Percentiles rank a stretch among this genome's conserved stretches.
Evolutionary conservation across 2,888 invertebrate species (phyloP).

Genomic region (Nomada goodeniana): DNA sequence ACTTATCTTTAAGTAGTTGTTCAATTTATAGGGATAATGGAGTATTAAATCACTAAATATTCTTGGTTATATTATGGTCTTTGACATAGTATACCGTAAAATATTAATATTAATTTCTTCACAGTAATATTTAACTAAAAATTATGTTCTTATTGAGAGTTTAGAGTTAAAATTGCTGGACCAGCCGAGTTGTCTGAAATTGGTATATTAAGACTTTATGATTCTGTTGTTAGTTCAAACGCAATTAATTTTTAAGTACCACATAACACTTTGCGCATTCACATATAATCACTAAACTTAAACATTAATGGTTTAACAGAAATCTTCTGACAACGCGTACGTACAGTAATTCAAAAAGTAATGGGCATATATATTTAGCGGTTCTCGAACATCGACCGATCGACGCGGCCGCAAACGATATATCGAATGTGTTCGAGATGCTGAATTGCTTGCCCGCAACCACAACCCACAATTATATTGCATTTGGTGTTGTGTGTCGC

Average conservation of each 20-base stretch:
- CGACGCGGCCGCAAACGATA: neutral
- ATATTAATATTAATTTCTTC: neutral
- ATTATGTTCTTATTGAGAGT: too few species aligned
- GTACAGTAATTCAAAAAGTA: neutral
- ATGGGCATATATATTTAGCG: too few species aligned
- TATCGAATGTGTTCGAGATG: slow-evolving; percentile 33
- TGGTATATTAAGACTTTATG: neutral
- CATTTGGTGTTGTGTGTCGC: slow-evolving; percentile 8
- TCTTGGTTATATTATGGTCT: neutral
- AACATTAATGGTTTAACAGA: slow-evolving; percentile 9
- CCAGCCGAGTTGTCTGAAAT: too few species aligned
- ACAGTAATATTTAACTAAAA: neutral
- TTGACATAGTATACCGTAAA: neutral
- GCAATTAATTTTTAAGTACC: neutral
- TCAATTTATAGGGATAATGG: neutral
- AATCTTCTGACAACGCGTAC: neutral
- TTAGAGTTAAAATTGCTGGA: too few species aligned
- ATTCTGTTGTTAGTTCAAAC: neutral
- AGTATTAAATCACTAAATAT: neutral
- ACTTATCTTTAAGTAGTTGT: too few species aligned
- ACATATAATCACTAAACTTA: neutral
- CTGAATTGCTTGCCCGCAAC: slow-evolving; percentile 19
- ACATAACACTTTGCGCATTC: neutral
- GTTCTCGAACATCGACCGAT: neutral
- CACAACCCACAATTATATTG: slow-evolving; percentile 2